These are phyloP conservation scores for Amyelois transitella DNA, from an alignment of 1,140 invertebrate genomes.

Conservation along the genomic window DNA sequence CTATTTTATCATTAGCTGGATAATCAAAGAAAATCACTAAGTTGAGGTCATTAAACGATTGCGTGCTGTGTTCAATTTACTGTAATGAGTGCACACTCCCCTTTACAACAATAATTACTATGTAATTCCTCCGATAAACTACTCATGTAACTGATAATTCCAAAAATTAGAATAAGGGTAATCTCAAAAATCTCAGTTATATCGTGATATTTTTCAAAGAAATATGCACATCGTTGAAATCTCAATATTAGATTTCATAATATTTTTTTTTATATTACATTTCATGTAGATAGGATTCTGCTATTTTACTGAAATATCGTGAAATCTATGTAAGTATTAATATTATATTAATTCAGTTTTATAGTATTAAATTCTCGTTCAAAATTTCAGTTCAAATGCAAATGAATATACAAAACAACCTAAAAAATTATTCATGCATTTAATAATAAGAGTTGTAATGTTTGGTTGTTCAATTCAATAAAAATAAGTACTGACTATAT, in stretches of 20 bases:
- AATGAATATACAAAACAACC: too few species aligned
- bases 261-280: neutral
- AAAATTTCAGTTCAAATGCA: too few species aligned
- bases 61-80: slow-evolving; percentile 39
- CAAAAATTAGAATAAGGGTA: neutral
- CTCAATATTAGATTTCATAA: neutral
- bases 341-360: too few species aligned
- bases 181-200: too few species aligned
- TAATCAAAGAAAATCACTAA: neutral
- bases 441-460: too few species aligned
- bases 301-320: too few species aligned
- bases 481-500: too few species aligned
- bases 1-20: neutral
- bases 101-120: slow-evolving; percentile 21
- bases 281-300: neutral
- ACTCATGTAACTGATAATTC: neutral
- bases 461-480: too few species aligned
- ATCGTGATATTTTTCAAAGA: neutral
- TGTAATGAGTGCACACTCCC: slow-evolving; percentile 19
- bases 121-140: slow-evolving; percentile 21
- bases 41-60: slow-evolving; percentile 17
- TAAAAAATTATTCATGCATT: too few species aligned
- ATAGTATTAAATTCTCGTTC: too few species aligned
- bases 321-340: too few species aligned
- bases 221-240: neutral